phyloP scores from a whole-genome alignment of 2,113 vertebrate species.

The Pseudopipra pipra region DNA sequence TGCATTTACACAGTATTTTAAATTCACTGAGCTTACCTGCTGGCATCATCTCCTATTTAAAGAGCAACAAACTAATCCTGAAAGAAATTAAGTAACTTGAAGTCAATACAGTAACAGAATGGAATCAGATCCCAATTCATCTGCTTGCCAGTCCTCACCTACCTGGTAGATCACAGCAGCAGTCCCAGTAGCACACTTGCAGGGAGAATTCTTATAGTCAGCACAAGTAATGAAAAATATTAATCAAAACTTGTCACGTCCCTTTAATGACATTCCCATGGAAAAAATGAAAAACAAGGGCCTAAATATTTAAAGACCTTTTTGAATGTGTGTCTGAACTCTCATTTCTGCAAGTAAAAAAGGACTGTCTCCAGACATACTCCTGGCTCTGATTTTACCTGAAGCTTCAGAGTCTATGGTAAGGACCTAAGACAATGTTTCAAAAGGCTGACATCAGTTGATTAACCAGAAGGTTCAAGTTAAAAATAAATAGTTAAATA shows the following conservation, averaged over 20 bases:
- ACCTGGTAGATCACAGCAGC: not conserved
- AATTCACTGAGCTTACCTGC: not conserved
- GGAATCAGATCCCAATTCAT: not conserved
- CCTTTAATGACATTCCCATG: not conserved
- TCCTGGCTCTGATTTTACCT: not conserved
- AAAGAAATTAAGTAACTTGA: not conserved
- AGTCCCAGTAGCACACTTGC: not conserved
- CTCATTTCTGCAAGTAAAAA: not conserved
- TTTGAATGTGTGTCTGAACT: not conserved
- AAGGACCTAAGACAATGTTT: not conserved
- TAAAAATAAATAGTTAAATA: not conserved
- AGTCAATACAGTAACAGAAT: not conserved
- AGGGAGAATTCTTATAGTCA: not conserved
- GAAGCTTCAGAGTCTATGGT: not conserved
- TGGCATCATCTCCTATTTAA: not conserved
- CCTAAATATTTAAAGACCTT: conserved; percentile 9
- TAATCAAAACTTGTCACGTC: not conserved
- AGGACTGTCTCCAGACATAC: not conserved
- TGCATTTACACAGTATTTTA: not conserved
- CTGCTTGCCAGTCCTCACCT: not conserved
- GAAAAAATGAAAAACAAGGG: not conserved
- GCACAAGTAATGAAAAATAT: conserved; percentile 24
- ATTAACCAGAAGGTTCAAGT: not conserved
- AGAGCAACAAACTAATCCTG: not conserved
- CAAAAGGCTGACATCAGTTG: not conserved